These are phyloP conservation scores for Clanis bilineata DNA, from an alignment of 2,888 invertebrate species.

Conservation along the genomic window DNA sequence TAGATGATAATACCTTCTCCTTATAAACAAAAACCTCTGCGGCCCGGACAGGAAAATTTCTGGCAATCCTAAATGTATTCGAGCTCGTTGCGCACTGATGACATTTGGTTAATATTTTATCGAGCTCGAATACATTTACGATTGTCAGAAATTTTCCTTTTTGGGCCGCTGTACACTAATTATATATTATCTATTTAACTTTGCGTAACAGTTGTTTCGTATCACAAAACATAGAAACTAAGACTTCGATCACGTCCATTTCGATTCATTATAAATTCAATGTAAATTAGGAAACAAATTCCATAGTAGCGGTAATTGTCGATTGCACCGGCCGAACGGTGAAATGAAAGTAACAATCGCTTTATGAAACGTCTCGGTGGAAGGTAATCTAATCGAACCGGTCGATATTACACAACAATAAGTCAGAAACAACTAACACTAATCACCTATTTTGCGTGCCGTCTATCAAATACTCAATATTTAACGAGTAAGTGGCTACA, in stretches of 20 bases:
- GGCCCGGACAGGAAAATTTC: too few relatives aligned
- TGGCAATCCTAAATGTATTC: too few relatives aligned
- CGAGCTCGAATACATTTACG: too few relatives aligned
- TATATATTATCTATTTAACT: too few relatives aligned
- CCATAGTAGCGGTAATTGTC: constrained; percentile 42
- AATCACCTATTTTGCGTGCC: constrained; percentile 37
- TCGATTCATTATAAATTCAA: constrained; percentile 19
- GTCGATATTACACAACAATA: constrained; percentile 62
- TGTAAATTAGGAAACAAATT: constrained; percentile 25
- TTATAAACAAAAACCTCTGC: too few relatives aligned
- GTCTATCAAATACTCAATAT: neutral
- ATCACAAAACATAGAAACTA: neutral
- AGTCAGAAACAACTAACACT: constrained; percentile 47
- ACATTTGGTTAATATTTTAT: too few relatives aligned
- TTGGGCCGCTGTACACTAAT: too few relatives aligned
- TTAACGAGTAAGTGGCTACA: neutral
- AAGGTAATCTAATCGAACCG: constrained; percentile 65
- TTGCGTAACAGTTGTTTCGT: neutral
- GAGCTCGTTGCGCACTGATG: too few relatives aligned
- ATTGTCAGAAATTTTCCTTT: too few relatives aligned
- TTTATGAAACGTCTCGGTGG: constrained; percentile 69
- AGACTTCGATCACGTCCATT: neutral
- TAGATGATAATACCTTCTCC: too few relatives aligned
- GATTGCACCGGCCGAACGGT: constrained; percentile 47
- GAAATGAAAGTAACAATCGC: constrained; percentile 77